Evolutionary conservation across 2,888 invertebrate genomes (phyloP).

Genomic region (Rutpela maculata): DNA sequence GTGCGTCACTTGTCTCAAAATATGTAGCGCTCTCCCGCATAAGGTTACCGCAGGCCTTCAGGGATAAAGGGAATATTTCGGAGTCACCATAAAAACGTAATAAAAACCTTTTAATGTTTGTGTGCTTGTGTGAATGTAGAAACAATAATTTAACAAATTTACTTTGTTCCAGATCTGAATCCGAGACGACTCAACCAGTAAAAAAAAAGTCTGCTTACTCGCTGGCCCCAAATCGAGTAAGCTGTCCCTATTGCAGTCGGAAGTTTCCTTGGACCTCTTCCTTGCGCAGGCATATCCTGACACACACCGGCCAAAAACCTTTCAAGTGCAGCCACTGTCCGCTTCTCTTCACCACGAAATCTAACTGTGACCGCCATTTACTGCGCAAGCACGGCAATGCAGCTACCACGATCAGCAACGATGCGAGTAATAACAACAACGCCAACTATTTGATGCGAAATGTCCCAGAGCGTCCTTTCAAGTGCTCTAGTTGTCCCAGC

Average conservation of each 20-base stretch:
- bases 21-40: too few species aligned
- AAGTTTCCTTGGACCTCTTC: slow-evolving; percentile 99
- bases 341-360: slow-evolving; percentile 95
- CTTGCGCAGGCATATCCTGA: slow-evolving; percentile 93
- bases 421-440: slow-evolving; percentile 63
- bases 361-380: slow-evolving; percentile 96
- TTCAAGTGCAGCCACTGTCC: slow-evolving; percentile 96
- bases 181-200: slow-evolving; percentile 77
- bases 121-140: neutral
- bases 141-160: neutral
- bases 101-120: neutral
- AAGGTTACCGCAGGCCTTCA: too few species aligned
- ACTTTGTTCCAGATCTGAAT: slow-evolving; percentile 79
- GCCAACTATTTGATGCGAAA: slow-evolving; percentile 78
- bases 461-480: slow-evolving; percentile 86
- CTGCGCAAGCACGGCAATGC: slow-evolving; percentile 88
- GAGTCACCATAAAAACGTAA: too few species aligned
- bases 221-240: slow-evolving; percentile 93
- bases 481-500: slow-evolving; percentile 87
- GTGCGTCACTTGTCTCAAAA: too few species aligned
- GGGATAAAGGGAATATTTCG: too few species aligned
- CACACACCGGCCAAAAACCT: slow-evolving; percentile 97
- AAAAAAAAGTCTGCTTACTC: slow-evolving; percentile 97
- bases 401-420: slow-evolving; percentile 70
- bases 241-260: slow-evolving; percentile 94